Evolutionary conservation across 2,888 invertebrate species (phyloP), one percentile per base, ranked within the genome.

Genomic region (Amitus sp.): DNA sequence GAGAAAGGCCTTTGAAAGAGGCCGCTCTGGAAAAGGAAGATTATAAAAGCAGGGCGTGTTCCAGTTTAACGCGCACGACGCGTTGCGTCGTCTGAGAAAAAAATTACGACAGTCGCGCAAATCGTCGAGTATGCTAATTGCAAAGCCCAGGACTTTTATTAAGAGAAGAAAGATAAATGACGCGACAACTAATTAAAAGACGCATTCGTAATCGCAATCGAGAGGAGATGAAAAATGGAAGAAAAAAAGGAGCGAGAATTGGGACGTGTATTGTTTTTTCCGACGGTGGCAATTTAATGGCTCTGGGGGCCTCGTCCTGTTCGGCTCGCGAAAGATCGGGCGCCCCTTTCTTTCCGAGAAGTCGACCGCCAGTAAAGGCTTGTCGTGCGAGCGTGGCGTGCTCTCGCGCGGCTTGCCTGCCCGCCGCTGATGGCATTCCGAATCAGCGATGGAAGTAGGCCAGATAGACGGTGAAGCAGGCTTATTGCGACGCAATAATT

Each of bases 401-500:
- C 54, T 46, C 48, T 51, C 42, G 37, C 52, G 20, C 40, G 27
- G 28, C 28, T 18, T 20, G 15, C 17, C 17, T 12, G 43, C 13
- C 6, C n/a, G 34, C n/a, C n/a, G 34, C 34, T 10, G 13, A 12
- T 46, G 46, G 17, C 48, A 56, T 66, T 61, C 67, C 73, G 72
- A 71, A 73, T 70, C 73, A 65, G 60, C 62, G 59, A 75, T 77
- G 77, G 69, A 78, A 78, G 75, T 78, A 77, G 78, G 78, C 72
- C 78, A 77, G 75, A 74, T 76, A 76, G 74, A 71, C 71, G 67
- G 67, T 68, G 66, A 69, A 67, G 64, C 62, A 53, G 57, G 56
- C 61, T 20, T 76, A 74, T 73, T 70, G 73, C 78, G 76, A 73
- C 74, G 76, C 74, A 78, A 76, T 75, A 76, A 77, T 73, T 77